These are phyloP conservation scores for Steatocranus sp. DNA, from an alignment of 2,797 vertebrate species.

Conservation along the genomic window DNA sequence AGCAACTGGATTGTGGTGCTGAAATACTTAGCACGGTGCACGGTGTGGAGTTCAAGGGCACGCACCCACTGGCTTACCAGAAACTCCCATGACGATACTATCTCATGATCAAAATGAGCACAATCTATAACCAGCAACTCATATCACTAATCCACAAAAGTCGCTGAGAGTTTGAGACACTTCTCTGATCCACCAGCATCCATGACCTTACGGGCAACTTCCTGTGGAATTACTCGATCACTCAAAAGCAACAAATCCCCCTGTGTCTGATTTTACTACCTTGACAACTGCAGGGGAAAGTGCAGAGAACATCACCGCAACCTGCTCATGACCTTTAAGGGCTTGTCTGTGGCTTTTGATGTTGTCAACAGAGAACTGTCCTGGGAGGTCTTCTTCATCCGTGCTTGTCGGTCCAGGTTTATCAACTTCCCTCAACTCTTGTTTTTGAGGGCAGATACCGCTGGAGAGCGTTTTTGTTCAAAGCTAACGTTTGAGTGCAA, in stretches of 20 bases:
- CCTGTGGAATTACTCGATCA: constrained; percentile 5
- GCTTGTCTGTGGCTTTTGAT: constrained; percentile 39
- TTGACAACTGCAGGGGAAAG: constrained; percentile 16
- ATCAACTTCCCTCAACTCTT: constrained; percentile 20
- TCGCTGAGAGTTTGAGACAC: background rate
- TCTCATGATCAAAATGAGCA: background rate
- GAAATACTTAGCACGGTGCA: background rate
- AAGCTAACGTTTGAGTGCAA: background rate
- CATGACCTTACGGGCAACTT: constrained; percentile 4
- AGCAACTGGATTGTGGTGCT: constrained; percentile 10
- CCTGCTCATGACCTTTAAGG: constrained; percentile 41
- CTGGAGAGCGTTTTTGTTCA: background rate
- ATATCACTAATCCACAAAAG: background rate
- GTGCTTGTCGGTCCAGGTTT: constrained; percentile 24
- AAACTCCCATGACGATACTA: background rate
- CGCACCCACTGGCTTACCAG: background rate
- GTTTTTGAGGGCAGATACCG: background rate
- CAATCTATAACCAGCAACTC: background rate
- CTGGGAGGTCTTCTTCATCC: constrained; percentile 36
- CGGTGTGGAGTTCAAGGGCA: background rate
- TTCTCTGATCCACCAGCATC: background rate
- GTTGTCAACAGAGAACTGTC: constrained; percentile 44
- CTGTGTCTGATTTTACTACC: background rate
- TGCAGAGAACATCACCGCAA: constrained; percentile 9
- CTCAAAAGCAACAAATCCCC: constrained; percentile 16